phyloP scores from a whole-genome alignment of 2,797 vertebrate species.

The Monodelphis domestica region DNA sequence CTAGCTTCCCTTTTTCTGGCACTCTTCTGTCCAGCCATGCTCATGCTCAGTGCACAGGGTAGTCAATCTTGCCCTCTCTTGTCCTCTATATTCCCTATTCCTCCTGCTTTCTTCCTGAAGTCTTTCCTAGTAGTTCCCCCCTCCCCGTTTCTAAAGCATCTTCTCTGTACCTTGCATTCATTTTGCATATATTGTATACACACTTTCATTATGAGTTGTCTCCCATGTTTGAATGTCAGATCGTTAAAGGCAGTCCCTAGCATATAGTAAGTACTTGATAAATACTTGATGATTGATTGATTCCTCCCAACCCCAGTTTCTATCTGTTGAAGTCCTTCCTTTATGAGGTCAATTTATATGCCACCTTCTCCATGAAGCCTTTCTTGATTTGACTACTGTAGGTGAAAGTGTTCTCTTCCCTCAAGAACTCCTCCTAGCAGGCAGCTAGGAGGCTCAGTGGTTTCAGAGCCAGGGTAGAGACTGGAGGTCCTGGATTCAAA shows the following conservation, averaged over 20 bases:
- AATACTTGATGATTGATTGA: neutral
- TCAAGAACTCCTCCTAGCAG: neutral
- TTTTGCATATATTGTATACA: neutral
- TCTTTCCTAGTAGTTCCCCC: neutral
- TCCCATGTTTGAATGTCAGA: neutral
- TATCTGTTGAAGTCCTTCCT: slow-evolving; percentile 13
- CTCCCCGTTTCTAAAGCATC: neutral
- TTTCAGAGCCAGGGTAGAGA: no score
- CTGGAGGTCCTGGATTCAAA: no score
- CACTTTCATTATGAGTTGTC: neutral
- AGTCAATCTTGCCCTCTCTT: neutral
- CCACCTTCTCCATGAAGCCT: neutral
- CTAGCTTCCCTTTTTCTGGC: neutral
- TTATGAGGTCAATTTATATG: neutral
- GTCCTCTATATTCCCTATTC: neutral
- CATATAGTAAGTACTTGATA: neutral
- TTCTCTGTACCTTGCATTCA: neutral
- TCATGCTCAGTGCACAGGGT: neutral
- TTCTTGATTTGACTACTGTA: neutral
- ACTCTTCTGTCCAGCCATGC: neutral
- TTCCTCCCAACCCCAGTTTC: neutral
- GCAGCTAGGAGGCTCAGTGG: no score
- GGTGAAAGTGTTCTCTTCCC: neutral
- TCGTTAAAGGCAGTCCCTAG: neutral
- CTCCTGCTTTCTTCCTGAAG: neutral